Conservation (phyloP, 1,140 invertebrate genomes). For the Euwallacea similis region DNA sequence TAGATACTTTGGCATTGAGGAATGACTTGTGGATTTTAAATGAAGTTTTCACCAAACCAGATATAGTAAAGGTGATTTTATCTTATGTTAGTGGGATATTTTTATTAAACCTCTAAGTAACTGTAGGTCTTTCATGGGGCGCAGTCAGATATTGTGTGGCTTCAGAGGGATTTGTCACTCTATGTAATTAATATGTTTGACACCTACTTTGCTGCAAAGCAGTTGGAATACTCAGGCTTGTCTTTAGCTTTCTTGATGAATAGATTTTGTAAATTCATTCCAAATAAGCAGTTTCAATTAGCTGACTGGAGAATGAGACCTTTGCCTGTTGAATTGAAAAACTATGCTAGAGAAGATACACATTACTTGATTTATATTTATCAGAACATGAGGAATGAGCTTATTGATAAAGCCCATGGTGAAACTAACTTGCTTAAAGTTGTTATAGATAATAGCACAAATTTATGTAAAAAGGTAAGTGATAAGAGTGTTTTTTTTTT, state of each 20-base stretch:
- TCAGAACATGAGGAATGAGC: conserved; percentile 76
- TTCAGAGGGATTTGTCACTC: conserved; percentile 92
- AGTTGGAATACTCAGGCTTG: conserved; percentile 70
- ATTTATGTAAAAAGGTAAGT: conserved; percentile 68
- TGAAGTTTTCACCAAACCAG: conserved; percentile 88
- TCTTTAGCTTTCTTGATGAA: conserved; percentile 81
- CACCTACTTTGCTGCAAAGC: conserved; percentile 84
- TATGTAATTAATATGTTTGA: conserved; percentile 99
- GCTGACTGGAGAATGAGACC: conserved; percentile 97
- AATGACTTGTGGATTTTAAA: conserved; percentile 85
- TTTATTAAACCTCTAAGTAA: conserved; percentile 1
- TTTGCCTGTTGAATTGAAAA: conserved; percentile 77
- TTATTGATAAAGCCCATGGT: conserved; percentile 72
- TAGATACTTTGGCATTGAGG: conserved; percentile 85
- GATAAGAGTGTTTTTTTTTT: background rate
- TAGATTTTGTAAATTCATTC: conserved; percentile 75
- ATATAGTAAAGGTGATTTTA: conserved; percentile 78
- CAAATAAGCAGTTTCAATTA: conserved; percentile 89
- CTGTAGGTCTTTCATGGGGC: conserved; percentile 87
- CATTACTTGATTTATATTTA: conserved; percentile 95
- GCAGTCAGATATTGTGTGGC: conserved; percentile 86
- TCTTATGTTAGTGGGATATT: background rate
- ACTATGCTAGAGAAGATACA: conserved; percentile 93
- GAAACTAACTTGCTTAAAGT: conserved; percentile 69
- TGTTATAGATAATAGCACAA: conserved; percentile 71